Evolutionary conservation across 2,797 vertebrate genomes (phyloP), one percentile per base, ranked within the genome.

Genomic region (Phrynocephalus forsythii): DNA sequence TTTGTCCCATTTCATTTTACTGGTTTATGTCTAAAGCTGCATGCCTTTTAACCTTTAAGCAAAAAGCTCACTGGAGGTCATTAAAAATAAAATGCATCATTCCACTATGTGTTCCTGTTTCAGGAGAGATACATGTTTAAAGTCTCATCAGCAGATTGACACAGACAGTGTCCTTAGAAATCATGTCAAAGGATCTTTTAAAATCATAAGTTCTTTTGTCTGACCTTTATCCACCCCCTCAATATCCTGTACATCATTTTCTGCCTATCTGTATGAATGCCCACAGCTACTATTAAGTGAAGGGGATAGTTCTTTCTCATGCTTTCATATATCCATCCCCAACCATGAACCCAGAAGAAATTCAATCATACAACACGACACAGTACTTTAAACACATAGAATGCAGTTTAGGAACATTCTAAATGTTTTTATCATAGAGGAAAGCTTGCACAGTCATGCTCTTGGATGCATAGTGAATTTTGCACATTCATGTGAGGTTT

Each of bases 271-370:
- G 50, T 91, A 89, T 80, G 82, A 87, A 93, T 89, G 89, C 86
- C 89, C 91, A 68, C 15, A 94, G 90, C 75, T 95, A 69, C 44
- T 63, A 91, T 89, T 94, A 95, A 95, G 91, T 93, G 91, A 50
- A 92, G 87, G 67, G 81, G 86, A 89, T 93, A 88, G 38, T 88
- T 84, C 85, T 92, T 69, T 82, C 92, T 77, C 89, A 94, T 87
- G 87, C 87, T 92, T 66, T 90, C 93, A 75, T 92, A 87, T 88
- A 93, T 69, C 88, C 88, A 87, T 86, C 86, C 86, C 93, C 90
- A 87, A 63, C 28, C 10, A 68, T 60, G 20, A 16, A 56, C 16
- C 22, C 44, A 50, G 16, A 89, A 95, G 86, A 80, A 94, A 91
- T 78, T 38, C 73, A 91, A 88, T 63, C 84, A 92, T 92, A 92